Evolutionary conservation across 2,797 vertebrate species (phyloP).

Genomic region (Novumbra hubbsi): DNA sequence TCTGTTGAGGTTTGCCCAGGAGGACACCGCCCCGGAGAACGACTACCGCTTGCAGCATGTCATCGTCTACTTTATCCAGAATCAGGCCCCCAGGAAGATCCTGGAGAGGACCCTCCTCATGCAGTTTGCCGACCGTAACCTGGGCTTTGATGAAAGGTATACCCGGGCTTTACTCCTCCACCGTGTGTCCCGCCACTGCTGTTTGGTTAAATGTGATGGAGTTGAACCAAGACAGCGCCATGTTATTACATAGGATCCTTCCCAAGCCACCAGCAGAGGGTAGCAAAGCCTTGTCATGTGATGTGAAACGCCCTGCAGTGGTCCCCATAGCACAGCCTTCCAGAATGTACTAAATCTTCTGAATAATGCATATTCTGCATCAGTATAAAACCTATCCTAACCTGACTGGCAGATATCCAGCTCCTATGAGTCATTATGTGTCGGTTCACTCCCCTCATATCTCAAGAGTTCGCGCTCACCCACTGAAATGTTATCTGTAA

Average conservation of each 20-base stretch:
- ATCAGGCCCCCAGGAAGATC: slow-evolving; percentile 95
- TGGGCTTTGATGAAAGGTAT: slow-evolving; percentile 95
- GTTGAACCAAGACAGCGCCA: background rate
- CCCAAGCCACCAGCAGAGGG: slow-evolving; percentile 52
- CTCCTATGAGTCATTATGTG: background rate
- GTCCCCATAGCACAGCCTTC: slow-evolving; percentile 4
- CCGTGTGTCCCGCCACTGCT: background rate
- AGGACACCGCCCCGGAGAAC: slow-evolving; percentile 87
- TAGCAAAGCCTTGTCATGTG: slow-evolving; percentile 33
- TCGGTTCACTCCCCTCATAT: slow-evolving; percentile 11
- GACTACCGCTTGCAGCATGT: slow-evolving; percentile 92
- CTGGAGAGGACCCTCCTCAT: slow-evolving; percentile 94
- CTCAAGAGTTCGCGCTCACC: slow-evolving; percentile 48
- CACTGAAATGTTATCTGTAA: slow-evolving; percentile 53
- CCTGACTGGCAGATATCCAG: background rate
- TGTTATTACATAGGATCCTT: background rate
- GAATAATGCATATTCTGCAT: background rate
- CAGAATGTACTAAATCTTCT: background rate
- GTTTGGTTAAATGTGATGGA: background rate
- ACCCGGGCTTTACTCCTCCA: background rate
- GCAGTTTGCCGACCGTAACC: slow-evolving; percentile 94
- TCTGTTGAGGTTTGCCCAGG: slow-evolving; percentile 89
- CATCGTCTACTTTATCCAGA: slow-evolving; percentile 95
- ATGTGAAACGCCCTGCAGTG: background rate
- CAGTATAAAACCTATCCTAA: background rate